phyloP scores from a whole-genome alignment of 1,140 invertebrate genomes.

The Drosophila ficusphila region DNA sequence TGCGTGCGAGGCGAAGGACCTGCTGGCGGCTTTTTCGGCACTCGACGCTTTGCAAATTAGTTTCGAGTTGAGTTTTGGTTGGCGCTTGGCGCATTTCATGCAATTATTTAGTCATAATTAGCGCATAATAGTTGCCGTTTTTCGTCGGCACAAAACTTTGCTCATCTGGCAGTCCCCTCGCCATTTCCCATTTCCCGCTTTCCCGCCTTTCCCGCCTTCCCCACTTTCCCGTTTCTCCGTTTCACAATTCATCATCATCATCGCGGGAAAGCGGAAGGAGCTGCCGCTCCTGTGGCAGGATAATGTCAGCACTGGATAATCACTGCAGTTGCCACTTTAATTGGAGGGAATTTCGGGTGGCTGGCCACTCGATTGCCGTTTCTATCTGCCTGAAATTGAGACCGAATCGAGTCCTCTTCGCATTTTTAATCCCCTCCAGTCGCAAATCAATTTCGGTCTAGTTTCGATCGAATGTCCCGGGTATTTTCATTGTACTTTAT shows the following conservation, averaged over 20 bases:
- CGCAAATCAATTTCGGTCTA: conserved; percentile 21
- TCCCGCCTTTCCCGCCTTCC: neutral
- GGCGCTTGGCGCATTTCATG: conserved; percentile 37
- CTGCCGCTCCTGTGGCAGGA: neutral
- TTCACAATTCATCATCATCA: conserved; percentile 52
- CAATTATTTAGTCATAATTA: conserved; percentile 57
- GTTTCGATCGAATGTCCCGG: neutral
- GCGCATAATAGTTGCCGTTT: conserved; percentile 57
- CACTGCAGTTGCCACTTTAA: conserved; percentile 34
- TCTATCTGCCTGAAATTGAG: neutral
- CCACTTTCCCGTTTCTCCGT: neutral
- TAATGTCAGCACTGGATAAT: conserved; percentile 25
- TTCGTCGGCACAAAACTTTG: conserved; percentile 32
- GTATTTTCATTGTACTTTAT: conserved; percentile 14
- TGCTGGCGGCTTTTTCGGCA: conserved; percentile 37
- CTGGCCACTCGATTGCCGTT: neutral
- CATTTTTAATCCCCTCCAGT: neutral
- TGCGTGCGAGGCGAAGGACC: conserved; percentile 7
- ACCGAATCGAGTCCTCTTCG: neutral
- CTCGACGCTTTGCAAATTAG: conserved; percentile 45
- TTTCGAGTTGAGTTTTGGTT: conserved; percentile 39
- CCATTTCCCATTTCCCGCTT: conserved; percentile 1
- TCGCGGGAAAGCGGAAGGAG: neutral
- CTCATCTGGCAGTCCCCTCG: conserved; percentile 27
- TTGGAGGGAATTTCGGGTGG: conserved; percentile 11